phyloP scores from a whole-genome alignment of 2,888 invertebrate species.

The Aphidius colemani region DNA sequence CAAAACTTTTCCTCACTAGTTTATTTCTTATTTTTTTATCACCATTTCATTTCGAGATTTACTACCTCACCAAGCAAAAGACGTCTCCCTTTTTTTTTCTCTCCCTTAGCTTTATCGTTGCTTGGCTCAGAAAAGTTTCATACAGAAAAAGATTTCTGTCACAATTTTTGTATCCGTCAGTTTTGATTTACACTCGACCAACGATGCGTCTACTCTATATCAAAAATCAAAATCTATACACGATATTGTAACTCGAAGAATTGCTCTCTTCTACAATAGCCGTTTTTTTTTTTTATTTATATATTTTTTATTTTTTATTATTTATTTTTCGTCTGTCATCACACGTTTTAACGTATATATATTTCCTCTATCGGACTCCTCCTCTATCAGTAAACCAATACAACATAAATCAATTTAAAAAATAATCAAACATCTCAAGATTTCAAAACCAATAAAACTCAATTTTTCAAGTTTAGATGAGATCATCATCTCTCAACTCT shows the following conservation, averaged over 20 bases:
- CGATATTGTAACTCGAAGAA: no score
- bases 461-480: no score
- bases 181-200: slow-evolving; percentile 42
- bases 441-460: no score
- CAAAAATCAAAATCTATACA: no score
- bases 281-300: slow-evolving; percentile 6
- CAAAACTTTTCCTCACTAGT: slow-evolving; percentile 26
- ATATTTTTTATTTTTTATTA: slow-evolving; percentile 8
- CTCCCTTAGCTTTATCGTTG: slow-evolving; percentile 14
- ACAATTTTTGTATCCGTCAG: slow-evolving; percentile 43
- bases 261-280: background rate
- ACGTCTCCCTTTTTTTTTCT: slow-evolving; percentile 6
- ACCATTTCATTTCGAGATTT: slow-evolving; percentile 37
- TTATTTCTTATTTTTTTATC: slow-evolving; percentile 35
- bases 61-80: slow-evolving; percentile 28
- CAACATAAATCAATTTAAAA: no score
- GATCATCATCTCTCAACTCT: no score
- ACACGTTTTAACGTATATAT: no score
- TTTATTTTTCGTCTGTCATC: no score
- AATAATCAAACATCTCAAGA: background rate
- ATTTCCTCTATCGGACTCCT: no score
- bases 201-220: background rate
- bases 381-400: no score
- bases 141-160: slow-evolving; percentile 22
- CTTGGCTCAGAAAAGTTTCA: slow-evolving; percentile 9